phyloP scores from a whole-genome alignment of 2,888 invertebrate genomes.

The Hecatera dysodea region DNA sequence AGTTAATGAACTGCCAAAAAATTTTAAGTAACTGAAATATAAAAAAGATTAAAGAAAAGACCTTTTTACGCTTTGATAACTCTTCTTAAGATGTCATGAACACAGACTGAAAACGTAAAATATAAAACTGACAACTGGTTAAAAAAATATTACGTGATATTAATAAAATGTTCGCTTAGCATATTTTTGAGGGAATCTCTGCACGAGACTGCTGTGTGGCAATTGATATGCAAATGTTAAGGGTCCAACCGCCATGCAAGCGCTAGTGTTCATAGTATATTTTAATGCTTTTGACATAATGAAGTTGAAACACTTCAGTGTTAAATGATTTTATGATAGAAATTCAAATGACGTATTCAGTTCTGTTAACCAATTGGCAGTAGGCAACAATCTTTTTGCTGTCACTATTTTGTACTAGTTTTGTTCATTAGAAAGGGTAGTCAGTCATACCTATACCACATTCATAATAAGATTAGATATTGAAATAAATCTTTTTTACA shows the following conservation, averaged over 20 bases:
- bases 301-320: background rate
- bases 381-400: no score
- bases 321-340: background rate
- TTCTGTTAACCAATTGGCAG: no score
- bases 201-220: background rate
- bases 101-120: constrained; percentile 20
- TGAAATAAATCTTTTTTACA: no score
- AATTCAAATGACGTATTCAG: no score
- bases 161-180: constrained; percentile 7
- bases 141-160: constrained; percentile 34
- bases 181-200: constrained; percentile 15
- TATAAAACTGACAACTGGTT: background rate
- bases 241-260: background rate
- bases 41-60: constrained; percentile 21
- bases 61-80: constrained; percentile 36
- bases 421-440: no score
- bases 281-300: constrained; percentile 6
- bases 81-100: constrained; percentile 46
- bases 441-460: no score
- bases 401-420: no score
- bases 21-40: constrained; percentile 30
- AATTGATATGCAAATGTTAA: constrained; percentile 27
- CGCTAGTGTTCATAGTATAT: background rate
- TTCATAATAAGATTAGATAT: no score
- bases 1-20: constrained; percentile 52